A percentile compares a stretch with the other conserved stretches of the same genome.
phyloP scores from a whole-genome alignment of 2,113 vertebrate genomes.

The Emydocephalus ijimae region DNA sequence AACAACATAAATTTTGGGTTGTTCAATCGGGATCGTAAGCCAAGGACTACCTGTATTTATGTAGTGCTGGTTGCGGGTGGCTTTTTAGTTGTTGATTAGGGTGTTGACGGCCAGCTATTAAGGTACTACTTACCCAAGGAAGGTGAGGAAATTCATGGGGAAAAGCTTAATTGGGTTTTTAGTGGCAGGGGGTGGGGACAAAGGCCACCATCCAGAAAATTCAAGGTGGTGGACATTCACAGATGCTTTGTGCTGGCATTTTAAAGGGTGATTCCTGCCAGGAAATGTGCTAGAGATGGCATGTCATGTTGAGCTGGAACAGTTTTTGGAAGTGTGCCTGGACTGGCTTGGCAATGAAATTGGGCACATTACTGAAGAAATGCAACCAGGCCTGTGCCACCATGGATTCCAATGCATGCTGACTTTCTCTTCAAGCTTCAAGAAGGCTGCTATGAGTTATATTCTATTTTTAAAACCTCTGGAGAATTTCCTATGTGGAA shows the following conservation, averaged over 20 bases:
- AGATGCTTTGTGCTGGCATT: background rate
- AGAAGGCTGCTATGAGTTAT: background rate
- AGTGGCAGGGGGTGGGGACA: background rate
- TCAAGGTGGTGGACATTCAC: background rate
- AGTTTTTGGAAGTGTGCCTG: background rate
- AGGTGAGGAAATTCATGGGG: slow-evolving; percentile 30
- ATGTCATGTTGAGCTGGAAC: background rate
- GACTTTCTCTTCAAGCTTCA: background rate
- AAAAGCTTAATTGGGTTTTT: background rate
- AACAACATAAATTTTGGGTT: background rate
- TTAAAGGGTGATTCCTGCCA: background rate
- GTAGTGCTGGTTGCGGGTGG: background rate
- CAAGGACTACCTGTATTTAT: background rate
- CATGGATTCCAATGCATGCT: background rate
- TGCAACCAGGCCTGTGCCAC: background rate
- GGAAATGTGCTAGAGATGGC: background rate
- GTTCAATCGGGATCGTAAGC: background rate
- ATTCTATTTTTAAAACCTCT: background rate
- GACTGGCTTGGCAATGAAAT: background rate
- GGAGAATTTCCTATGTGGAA: background rate
- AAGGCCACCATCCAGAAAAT: background rate
- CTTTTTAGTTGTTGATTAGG: background rate
- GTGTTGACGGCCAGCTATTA: background rate
- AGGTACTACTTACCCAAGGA: background rate
- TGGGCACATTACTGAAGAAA: background rate